Evolutionary conservation across 2,888 invertebrate genomes (phyloP).

Genomic region (Lottia gigantea): DNA sequence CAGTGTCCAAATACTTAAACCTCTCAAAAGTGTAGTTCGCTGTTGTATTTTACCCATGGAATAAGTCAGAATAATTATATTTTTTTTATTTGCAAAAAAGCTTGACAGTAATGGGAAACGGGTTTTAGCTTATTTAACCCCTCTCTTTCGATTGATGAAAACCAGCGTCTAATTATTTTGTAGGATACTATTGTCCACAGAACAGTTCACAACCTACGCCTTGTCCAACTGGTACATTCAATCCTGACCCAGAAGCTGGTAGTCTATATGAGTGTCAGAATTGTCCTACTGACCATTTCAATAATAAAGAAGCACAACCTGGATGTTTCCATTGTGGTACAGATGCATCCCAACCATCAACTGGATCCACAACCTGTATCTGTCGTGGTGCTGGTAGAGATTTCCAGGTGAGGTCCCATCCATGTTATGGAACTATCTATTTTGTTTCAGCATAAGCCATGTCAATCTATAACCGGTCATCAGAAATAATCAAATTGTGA

Average conservation of each 20-base stretch:
- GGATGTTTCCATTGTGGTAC: constrained; percentile 60
- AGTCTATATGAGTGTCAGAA: constrained; percentile 44
- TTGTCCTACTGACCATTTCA: constrained; percentile 58
- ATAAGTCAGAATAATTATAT: not conserved
- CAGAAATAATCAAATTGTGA: not conserved
- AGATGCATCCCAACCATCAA: constrained; percentile 49
- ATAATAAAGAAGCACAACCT: constrained; percentile 53
- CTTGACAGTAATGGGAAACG: too few species aligned
- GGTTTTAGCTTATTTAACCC: too few species aligned
- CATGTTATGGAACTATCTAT: not conserved
- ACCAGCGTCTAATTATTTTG: too few species aligned
- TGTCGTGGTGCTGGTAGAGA: constrained; percentile 62
- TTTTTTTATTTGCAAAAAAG: too few species aligned
- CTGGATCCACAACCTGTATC: constrained; percentile 51
- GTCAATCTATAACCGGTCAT: not conserved
- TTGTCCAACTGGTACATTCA: constrained; percentile 59
- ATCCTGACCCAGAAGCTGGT: constrained; percentile 35
- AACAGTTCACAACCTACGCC: constrained; percentile 48
- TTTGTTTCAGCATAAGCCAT: not conserved
- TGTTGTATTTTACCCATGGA: too few species aligned
- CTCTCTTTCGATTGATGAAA: too few species aligned
- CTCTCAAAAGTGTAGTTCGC: too few species aligned
- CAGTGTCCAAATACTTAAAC: too few species aligned
- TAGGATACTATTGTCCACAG: constrained; percentile 64
- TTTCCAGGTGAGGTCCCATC: constrained; percentile 54